phyloP scores from a whole-genome alignment of 2,888 invertebrate genomes.

The Platerodrilus igneus region DNA sequence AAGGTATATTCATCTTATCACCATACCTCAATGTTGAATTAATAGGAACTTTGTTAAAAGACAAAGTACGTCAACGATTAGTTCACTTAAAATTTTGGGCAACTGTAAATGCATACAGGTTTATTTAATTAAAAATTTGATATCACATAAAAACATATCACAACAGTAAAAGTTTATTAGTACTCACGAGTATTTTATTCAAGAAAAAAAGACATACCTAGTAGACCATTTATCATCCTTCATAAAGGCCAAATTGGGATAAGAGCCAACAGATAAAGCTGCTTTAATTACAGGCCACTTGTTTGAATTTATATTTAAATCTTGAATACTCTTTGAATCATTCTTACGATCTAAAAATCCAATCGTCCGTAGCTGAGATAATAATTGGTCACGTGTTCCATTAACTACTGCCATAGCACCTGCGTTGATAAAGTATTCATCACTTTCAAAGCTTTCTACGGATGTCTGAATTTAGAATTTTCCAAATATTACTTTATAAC shows the following conservation, averaged over 20 bases:
- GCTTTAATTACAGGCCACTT: slow-evolving; percentile 91
- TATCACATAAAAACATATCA: no score
- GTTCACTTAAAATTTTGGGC: no score
- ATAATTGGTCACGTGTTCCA: slow-evolving; percentile 75
- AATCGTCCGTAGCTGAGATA: slow-evolving; percentile 72
- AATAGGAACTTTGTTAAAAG: no score
- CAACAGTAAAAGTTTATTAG: no score
- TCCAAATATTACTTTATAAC: neutral
- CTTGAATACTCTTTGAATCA: slow-evolving; percentile 64
- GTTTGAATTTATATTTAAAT: slow-evolving; percentile 77
- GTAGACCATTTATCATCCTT: slow-evolving; percentile 47
- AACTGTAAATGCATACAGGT: no score
- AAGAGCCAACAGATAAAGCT: slow-evolving; percentile 81
- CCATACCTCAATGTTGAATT: no score
- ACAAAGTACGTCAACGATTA: no score
- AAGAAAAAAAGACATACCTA: no score
- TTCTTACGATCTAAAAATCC: slow-evolving; percentile 67
- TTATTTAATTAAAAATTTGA: no score
- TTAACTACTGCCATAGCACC: slow-evolving; percentile 88
- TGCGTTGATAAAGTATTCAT: slow-evolving; percentile 69
- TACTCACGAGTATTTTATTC: no score
- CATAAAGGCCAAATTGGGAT: slow-evolving; percentile 73
- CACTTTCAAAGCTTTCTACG: slow-evolving; percentile 67
- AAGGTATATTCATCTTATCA: no score
- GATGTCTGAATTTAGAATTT: no score